A percentile compares a stretch with the other conserved stretches of the same genome.
phyloP scores from a whole-genome alignment of 2,888 invertebrate genomes.

The Melanotus villosus region DNA sequence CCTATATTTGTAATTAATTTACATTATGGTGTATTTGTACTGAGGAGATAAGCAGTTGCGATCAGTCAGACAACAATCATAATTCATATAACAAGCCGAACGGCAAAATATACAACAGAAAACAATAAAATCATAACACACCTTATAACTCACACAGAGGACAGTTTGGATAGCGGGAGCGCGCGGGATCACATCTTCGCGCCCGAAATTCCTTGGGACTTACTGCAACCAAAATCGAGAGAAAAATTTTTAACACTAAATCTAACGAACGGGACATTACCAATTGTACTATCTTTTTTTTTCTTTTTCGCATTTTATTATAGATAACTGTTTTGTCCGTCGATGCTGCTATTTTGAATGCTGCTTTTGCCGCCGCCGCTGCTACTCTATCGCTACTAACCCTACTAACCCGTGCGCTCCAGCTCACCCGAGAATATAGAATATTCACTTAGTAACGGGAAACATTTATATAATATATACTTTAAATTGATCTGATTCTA shows the following conservation, averaged over 20 bases:
- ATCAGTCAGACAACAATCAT: conserved; percentile 68
- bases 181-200: conserved; percentile 56
- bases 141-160: conserved; percentile 64
- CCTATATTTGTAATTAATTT: conserved; percentile 59
- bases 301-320: not conserved
- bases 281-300: not conserved
- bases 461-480: conserved; percentile 70
- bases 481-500: conserved; percentile 67
- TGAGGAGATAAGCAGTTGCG: conserved; percentile 68
- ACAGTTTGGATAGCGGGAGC: conserved; percentile 47
- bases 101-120: conserved; percentile 63
- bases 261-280: not conserved
- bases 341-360: conserved; percentile 3
- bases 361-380: conserved; percentile 1
- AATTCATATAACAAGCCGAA: conserved; percentile 67
- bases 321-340: not conserved
- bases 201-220: conserved; percentile 39
- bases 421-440: conserved; percentile 58
- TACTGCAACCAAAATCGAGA: not conserved
- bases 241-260: no score
- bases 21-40: conserved; percentile 68
- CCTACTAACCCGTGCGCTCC: conserved; percentile 38
- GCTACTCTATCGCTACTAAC: conserved; percentile 62
- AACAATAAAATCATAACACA: conserved; percentile 65
- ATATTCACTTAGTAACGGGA: conserved; percentile 69